Evolutionary conservation across 1,140 invertebrate genomes (phyloP).

Genomic region (Aphelenchoides fujianensis): DNA sequence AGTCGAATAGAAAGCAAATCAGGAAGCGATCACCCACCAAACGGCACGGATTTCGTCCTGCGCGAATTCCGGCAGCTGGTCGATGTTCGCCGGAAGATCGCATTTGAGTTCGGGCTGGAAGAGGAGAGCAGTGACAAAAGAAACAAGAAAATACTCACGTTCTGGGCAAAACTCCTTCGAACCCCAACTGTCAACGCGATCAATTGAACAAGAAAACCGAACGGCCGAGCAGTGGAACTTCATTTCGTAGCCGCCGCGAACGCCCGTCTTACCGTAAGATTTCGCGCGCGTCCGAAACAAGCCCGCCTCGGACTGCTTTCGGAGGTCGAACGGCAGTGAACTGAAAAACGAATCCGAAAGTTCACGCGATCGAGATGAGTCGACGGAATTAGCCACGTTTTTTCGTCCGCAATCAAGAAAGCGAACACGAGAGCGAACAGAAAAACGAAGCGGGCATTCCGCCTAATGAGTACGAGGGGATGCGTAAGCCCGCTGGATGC

Average conservation of each 20-base stretch:
- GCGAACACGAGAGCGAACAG: neutral
- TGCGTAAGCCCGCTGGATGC: neutral
- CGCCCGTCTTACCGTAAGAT: neutral
- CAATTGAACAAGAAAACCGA: neutral
- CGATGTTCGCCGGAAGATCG: conserved; percentile 46
- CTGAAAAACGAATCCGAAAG: neutral
- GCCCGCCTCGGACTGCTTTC: too few species aligned
- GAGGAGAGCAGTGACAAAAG: too few species aligned
- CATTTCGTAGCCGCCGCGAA: neutral
- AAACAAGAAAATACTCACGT: neutral
- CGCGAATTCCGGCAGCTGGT: conserved; percentile 49
- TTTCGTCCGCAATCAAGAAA: neutral
- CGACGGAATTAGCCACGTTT: neutral
- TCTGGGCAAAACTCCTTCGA: neutral
- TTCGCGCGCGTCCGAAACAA: too few species aligned
- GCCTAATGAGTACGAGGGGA: neutral
- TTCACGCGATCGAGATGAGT: neutral
- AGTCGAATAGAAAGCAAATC: too few species aligned
- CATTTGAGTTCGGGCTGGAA: conserved; percentile 27
- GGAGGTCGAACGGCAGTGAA: neutral
- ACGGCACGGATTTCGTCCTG: conserved; percentile 51
- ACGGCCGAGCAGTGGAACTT: neutral
- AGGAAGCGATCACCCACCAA: conserved; percentile 32
- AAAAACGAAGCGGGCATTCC: neutral
- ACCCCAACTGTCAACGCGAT: neutral